A percentile compares a stretch with the other conserved stretches of the same genome.
These are phyloP conservation scores for Conistra vaccinii DNA, from an alignment of 2,888 invertebrate genomes.

Conservation along the genomic window DNA sequence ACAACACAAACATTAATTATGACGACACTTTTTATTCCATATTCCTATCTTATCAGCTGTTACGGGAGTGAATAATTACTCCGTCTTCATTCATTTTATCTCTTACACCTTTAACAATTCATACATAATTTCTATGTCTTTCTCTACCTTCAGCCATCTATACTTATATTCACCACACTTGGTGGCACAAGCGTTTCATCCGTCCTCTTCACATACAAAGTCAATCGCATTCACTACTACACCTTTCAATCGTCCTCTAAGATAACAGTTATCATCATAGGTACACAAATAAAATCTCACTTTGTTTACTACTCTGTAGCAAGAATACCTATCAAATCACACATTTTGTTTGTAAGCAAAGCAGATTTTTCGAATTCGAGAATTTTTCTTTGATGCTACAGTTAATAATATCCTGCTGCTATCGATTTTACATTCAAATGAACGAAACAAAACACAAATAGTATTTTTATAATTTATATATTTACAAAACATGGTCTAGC, in stretches of 20 bases:
- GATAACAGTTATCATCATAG: background rate
- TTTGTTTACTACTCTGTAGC: background rate
- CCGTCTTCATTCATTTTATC: background rate
- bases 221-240: background rate
- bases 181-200: background rate
- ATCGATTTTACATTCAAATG: background rate
- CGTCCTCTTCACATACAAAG: background rate
- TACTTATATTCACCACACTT: background rate
- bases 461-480: constrained; percentile 5
- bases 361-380: background rate
- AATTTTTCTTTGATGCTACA: no score
- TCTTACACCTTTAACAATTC: background rate
- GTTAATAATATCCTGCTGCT: no score
- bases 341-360: background rate
- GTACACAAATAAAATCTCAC: background rate
- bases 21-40: background rate
- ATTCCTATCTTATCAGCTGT: background rate
- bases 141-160: no score
- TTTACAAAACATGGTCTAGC: constrained; percentile 8
- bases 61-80: background rate
- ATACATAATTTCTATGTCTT: background rate
- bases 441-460: background rate
- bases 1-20: background rate
- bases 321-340: background rate
- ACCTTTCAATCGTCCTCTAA: background rate